These are phyloP conservation scores for Cristatella mucedo DNA, from an alignment of 2,888 invertebrate species.

Conservation along the genomic window DNA sequence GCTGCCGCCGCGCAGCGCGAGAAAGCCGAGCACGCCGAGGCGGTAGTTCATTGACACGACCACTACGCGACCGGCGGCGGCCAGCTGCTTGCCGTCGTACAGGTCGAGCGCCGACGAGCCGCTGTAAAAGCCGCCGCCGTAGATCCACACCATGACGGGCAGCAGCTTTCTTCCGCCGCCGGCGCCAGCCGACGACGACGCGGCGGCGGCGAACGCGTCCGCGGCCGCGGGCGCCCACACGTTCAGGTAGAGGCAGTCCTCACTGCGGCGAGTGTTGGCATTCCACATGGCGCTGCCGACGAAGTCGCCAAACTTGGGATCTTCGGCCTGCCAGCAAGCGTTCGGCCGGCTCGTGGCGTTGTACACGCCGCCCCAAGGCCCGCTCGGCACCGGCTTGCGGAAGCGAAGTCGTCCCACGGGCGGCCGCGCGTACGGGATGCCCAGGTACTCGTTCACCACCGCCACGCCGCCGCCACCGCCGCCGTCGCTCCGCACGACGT, in stretches of 20 bases:
- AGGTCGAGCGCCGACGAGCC: constrained; percentile 79
- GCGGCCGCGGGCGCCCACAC: constrained; percentile 58
- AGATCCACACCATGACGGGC: constrained; percentile 83
- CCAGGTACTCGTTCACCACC: constrained; percentile 6
- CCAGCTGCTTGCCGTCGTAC: constrained; percentile 76
- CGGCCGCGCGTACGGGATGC: constrained; percentile 1
- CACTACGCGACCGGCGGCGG: constrained; percentile 71
- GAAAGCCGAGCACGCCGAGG: constrained; percentile 64
- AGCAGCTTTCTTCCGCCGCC: too few relatives aligned
- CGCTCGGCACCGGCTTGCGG: constrained; percentile 1
- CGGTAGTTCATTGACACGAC: constrained; percentile 88
- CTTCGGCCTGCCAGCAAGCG: neutral
- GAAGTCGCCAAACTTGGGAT: constrained; percentile 46
- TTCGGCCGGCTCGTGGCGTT: constrained; percentile 1
- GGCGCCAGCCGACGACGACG: too few relatives aligned
- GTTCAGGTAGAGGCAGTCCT: constrained; percentile 88
- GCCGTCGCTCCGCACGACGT: too few relatives aligned
- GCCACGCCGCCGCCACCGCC: too few relatives aligned
- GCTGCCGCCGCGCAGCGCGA: too few relatives aligned
- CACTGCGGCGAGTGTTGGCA: constrained; percentile 72
- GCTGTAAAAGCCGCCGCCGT: constrained; percentile 52
- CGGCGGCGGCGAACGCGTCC: neutral
- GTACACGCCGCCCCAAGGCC: neutral
- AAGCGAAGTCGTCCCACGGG: constrained; percentile 1
- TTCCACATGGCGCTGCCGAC: constrained; percentile 82